A percentile compares a stretch with the other conserved stretches of the same genome.
Evolutionary conservation across 2,113 vertebrate genomes (phyloP).

Genomic region (Orycteropus afer): DNA sequence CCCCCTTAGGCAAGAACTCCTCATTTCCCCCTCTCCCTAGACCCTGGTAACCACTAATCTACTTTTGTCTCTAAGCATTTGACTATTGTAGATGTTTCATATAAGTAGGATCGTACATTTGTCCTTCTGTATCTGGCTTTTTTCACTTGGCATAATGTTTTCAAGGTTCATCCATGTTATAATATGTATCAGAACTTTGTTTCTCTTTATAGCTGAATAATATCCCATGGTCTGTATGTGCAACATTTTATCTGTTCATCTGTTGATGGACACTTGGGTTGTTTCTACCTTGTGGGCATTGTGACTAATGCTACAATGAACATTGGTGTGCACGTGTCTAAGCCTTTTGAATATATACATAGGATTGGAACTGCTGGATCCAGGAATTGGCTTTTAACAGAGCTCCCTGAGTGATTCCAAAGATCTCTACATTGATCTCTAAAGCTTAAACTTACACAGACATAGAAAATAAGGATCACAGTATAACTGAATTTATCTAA

Average conservation of each 20-base stretch:
- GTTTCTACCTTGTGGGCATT: background rate
- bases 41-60: too few relatives aligned
- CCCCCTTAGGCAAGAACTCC: too few relatives aligned
- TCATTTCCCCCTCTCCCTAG: too few relatives aligned
- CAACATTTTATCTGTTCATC: background rate
- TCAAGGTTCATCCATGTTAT: background rate
- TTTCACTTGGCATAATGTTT: too few relatives aligned
- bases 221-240: background rate
- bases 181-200: background rate
- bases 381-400: background rate
- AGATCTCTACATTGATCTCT: background rate
- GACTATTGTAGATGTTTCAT: background rate
- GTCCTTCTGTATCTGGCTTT: too few relatives aligned
- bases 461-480: background rate
- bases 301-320: background rate
- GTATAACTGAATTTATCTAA: conserved; percentile 36
- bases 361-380: background rate
- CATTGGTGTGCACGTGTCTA: background rate
- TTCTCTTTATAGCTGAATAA: background rate
- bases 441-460: conserved; percentile 12
- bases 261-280: background rate
- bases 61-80: background rate
- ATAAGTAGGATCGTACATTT: background rate
- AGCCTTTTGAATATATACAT: background rate
- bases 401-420: background rate